A percentile compares a stretch with the other conserved stretches of the same genome.
Conservation (phyloP, 2,113 vertebrate genomes). For the Nothocercus julius region DNA sequence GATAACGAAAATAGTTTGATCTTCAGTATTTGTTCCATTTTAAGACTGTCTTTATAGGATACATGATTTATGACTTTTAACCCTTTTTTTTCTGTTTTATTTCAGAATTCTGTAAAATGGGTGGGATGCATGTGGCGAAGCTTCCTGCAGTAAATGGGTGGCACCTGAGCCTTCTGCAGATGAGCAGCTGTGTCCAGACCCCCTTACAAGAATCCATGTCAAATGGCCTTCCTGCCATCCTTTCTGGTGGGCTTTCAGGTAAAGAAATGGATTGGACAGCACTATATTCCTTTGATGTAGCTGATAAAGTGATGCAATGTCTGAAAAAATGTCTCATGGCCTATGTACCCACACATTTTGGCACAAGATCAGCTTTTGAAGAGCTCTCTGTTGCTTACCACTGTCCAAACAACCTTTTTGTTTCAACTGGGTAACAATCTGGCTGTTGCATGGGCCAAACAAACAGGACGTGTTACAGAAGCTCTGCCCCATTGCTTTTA, state of each 20-base stretch:
- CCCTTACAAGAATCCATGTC: not conserved
- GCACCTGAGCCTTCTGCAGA: not conserved
- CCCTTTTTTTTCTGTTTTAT: not conserved
- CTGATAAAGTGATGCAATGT: not conserved
- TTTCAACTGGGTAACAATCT: not conserved
- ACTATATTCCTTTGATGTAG: not conserved
- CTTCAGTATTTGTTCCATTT: not conserved
- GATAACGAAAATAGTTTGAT: not conserved
- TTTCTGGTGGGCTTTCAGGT: not conserved
- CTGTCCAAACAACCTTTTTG: not conserved
- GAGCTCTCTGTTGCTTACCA: not conserved
- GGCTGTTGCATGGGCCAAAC: not conserved
- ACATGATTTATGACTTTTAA: not conserved
- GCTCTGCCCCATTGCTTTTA: not conserved
- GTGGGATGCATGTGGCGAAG: not conserved
- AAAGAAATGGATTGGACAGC: rapidly evolving
- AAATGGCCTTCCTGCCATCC: not conserved
- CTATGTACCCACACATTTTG: not conserved
- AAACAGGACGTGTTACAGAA: not conserved
- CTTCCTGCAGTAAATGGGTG: not conserved
- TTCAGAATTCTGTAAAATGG: not conserved
- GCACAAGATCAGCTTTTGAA: not conserved
- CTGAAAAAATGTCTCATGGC: not conserved
- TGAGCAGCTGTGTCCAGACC: not conserved
- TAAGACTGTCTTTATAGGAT: not conserved